phyloP scores from a whole-genome alignment of 2,888 invertebrate species.

The Brachylomia viminalis region DNA sequence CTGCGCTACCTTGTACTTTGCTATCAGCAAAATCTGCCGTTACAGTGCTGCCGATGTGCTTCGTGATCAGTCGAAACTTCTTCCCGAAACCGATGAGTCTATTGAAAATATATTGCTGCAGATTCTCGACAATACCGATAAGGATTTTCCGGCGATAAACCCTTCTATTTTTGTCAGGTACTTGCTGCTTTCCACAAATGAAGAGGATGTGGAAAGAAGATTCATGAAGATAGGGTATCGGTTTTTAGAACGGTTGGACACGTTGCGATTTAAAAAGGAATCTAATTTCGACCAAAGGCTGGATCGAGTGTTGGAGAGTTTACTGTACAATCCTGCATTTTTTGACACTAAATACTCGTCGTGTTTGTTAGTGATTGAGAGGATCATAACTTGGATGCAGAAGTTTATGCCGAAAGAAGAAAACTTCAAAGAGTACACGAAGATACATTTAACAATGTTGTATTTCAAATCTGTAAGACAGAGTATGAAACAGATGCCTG shows the following conservation, averaged over 20 bases:
- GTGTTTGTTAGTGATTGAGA: slow-evolving; percentile 75
- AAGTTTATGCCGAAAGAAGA: slow-evolving; percentile 73
- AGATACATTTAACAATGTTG: slow-evolving; percentile 77
- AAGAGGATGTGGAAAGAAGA: slow-evolving; percentile 67
- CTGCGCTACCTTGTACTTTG: slow-evolving; percentile 68
- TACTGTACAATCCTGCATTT: slow-evolving; percentile 75
- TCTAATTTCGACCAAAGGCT: slow-evolving; percentile 1
- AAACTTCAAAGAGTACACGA: slow-evolving; percentile 71
- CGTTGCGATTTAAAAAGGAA: slow-evolving; percentile 33
- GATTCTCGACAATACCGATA: slow-evolving; percentile 54
- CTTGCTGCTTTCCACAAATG: slow-evolving; percentile 72
- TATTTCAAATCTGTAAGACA: slow-evolving; percentile 77
- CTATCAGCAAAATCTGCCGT: slow-evolving; percentile 60
- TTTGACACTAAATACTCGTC: slow-evolving; percentile 71
- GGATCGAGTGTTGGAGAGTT: slow-evolving; percentile 62
- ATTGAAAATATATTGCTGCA: slow-evolving; percentile 64
- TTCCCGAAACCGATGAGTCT: slow-evolving; percentile 66
- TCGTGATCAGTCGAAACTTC: slow-evolving; percentile 64
- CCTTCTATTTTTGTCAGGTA: slow-evolving; percentile 75
- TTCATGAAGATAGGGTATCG: slow-evolving; percentile 69
- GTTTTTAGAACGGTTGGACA: slow-evolving; percentile 70
- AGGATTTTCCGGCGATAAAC: slow-evolving; percentile 55
- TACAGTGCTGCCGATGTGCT: slow-evolving; percentile 62
- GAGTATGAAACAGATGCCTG: slow-evolving; percentile 69
- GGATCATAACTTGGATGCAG: slow-evolving; percentile 71